Evolutionary conservation across 2,888 invertebrate species (phyloP).

Genomic region (Cancer borealis): DNA sequence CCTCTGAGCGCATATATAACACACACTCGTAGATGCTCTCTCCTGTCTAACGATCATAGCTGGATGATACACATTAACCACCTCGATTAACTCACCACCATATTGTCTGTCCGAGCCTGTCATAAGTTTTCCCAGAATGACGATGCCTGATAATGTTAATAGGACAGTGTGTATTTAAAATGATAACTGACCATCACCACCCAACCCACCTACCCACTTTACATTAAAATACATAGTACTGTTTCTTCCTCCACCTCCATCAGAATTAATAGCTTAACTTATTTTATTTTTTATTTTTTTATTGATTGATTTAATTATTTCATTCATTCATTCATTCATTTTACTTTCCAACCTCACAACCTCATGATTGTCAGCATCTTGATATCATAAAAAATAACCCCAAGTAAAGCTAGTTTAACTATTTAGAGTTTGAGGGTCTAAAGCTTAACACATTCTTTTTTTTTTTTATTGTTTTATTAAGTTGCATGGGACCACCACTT

Average conservation of each 20-base stretch:
- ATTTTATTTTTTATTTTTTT: not conserved
- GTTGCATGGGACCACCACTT: conserved; percentile 4
- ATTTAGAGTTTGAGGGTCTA: conserved; percentile 14
- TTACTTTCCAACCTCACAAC: not conserved
- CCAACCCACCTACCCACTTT: not conserved
- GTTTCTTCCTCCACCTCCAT: not conserved
- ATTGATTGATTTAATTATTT: not conserved
- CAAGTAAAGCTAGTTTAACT: not conserved
- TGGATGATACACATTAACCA: conserved; percentile 50
- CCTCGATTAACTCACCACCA: conserved; percentile 46
- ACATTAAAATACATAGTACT: not conserved
- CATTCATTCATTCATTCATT: not conserved
- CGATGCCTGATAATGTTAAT: conserved; percentile 35
- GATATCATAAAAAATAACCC: conserved; percentile 10
- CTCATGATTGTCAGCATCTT: conserved; percentile 45
- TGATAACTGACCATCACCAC: not conserved
- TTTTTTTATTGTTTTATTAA: not conserved
- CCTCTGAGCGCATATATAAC: conserved; percentile 17
- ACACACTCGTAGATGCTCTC: conserved; percentile 45
- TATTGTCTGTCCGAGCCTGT: conserved; percentile 27
- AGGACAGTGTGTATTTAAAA: not conserved
- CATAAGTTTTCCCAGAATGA: conserved; percentile 44
- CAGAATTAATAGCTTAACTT: not conserved
- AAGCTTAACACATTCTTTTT: not conserved
- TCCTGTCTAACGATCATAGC: conserved; percentile 52